Evolutionary conservation across 2,113 vertebrate genomes (phyloP), one percentile per base, ranked within the genome.

Genomic region (Pionites leucogaster): DNA sequence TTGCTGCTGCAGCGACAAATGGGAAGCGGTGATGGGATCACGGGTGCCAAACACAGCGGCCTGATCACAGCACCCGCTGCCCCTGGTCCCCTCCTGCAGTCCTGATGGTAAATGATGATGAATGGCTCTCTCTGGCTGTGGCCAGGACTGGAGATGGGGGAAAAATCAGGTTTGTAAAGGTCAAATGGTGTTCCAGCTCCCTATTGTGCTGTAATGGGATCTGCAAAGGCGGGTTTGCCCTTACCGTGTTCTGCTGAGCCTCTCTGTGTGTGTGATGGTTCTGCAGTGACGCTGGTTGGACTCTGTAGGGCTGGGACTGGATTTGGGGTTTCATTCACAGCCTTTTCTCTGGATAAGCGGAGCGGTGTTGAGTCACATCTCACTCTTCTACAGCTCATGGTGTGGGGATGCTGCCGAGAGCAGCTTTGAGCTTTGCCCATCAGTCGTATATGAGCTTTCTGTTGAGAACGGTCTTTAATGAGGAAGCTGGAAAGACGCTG

Each of bases 331-430:
- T 35, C 7, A 8, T n/a, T 83, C 29, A 27, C 16, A n/a, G 25
- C 39, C n/a, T 35, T 65, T 18, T 39, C 29, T 41, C 49, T 33
- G 85, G 20, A 2, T 31, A 31, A 37, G 5, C 0, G 1, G 50
- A 60, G 8, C 29, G 0, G 1, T 10, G n/a, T 4, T 52, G 49
- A 35, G 42, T 65, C 2, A 1, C 2, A 2, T 67, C n/a, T n/a
- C 33, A 24, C 28, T 63, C 17, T 47, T 16, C 29, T 47, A 47
- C 47, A 49, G 47, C 35, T 57, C 57, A 7, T 0, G 2, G 53
- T 2, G 22, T 23, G 76, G 64, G 63, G 77, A 29, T 28, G 62
- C 41, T 82, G 83, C 64, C 50, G 49, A 46, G 31, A 76, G 27
- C 63, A 41, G 50, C 37, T 18, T 60, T 18, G 33, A 59, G 37